Base-by-base conservation (phyloP, 2,888 invertebrate species). In the Coelinius sp. region DNA sequence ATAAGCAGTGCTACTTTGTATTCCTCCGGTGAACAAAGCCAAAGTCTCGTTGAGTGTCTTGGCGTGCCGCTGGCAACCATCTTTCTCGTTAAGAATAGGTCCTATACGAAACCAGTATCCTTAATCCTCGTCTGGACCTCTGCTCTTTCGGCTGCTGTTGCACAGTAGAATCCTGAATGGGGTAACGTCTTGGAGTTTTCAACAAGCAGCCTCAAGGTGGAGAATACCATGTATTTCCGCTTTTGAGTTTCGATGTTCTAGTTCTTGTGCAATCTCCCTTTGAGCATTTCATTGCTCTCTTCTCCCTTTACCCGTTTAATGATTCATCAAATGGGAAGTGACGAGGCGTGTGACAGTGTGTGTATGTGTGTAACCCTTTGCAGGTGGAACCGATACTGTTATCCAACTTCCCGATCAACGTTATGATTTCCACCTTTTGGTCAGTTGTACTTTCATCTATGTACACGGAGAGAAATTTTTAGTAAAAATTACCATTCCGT, bases 31-130 rank as follows among this genome's bases (percentile, higher is more conserved):
- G 74, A 72, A 74, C 71, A 62, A 71, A 70, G 73, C 73, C 75
- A 69, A 75, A 78, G 77, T 77, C 77, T 75, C 71, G 74, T 74
- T 74, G 73, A 76, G 76, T 78, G 75, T 75, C 76, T 73, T 71
- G 59, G 66, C 70, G 72, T 71, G 75, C 68, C 68, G 65, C 69
- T 72, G 35, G 56, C 73, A 65, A 65, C 67, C 69, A 71, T 70
- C 53, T 69, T 74, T 70, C 71, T 76, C 74, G 76, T 77, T 77
- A 77, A 76, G 75, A 66, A 65, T 49, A 63, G 65, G 64, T 74
- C 65, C 73, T 49, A 62, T 38, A 27, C 74, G 38, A 53, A 59
- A 69, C 68, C 56, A 56, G 62, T 64, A 67, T 66, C 68, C 77
- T 77, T 70, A 73, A 77, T 75, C 72, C 76, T 70, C 71, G 31